Percentiles rank a stretch among this genome's conserved stretches.
Evolutionary conservation across 92 coral and sea anemone genomes (phyloP).

Genomic region (Heliopora coerulea): DNA sequence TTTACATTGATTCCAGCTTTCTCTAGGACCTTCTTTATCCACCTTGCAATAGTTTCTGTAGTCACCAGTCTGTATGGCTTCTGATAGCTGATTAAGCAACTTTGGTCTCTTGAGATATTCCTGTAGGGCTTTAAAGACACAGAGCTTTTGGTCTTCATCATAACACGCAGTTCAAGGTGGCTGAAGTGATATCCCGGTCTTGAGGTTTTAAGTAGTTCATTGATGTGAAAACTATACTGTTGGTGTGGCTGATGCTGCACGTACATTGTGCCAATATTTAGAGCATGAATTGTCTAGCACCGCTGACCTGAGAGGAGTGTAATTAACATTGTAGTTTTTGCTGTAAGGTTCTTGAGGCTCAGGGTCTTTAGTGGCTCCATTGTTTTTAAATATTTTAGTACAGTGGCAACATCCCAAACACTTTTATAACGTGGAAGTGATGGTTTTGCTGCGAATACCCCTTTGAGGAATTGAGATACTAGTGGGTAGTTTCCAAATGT

Average conservation of each 20-base stretch:
- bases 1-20: neutral
- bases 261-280: constrained; percentile 33
- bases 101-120: neutral
- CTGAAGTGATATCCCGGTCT: constrained; percentile 34
- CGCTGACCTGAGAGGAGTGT: constrained; percentile 61
- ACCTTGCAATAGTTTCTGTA: constrained; percentile 8
- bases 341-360: constrained; percentile 46
- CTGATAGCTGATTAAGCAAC: neutral
- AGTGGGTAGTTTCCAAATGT: constrained; percentile 50
- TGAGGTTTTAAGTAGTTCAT: constrained; percentile 27
- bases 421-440: constrained; percentile 24
- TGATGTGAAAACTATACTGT: constrained; percentile 29
- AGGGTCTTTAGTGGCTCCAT: constrained; percentile 48
- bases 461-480: constrained; percentile 37
- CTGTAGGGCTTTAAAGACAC: no score
- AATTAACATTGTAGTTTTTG: constrained; percentile 56
- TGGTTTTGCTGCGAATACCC: constrained; percentile 32
- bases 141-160: no score
- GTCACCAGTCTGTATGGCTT: constrained; percentile 1
- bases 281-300: constrained; percentile 57
- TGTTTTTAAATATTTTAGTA: constrained; percentile 41
- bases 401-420: constrained; percentile 60
- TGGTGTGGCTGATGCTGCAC: no score
- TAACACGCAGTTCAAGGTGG: no score
- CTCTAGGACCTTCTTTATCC: neutral